Evolutionary conservation across 2,888 invertebrate species (phyloP).

Genomic region (Nasonia oneida): DNA sequence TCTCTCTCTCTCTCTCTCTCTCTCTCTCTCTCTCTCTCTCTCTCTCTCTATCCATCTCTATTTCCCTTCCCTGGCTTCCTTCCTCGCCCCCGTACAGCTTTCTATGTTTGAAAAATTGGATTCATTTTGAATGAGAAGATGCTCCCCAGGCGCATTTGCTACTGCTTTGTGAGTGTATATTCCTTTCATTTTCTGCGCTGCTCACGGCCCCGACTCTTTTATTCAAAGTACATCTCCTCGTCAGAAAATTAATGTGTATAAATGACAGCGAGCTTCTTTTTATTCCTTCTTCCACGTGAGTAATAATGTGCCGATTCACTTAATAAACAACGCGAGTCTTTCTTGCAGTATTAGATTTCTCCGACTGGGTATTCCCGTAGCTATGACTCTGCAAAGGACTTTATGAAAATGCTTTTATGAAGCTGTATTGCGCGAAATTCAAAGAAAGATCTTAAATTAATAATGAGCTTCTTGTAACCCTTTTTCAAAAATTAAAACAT

Average conservation of each 20-base stretch:
- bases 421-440: too few relatives aligned
- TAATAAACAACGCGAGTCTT: neutral
- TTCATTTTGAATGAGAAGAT: conserved; percentile 32
- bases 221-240: conserved; percentile 13
- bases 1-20: conserved; percentile 39
- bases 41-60: conserved; percentile 31
- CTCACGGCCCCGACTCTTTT: conserved; percentile 6
- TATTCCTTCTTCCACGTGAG: neutral
- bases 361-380: neutral
- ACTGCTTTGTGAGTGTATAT: conserved; percentile 18
- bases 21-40: conserved; percentile 42
- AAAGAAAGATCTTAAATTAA: too few relatives aligned
- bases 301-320: neutral
- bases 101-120: conserved; percentile 29
- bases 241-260: conserved; percentile 13
- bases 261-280: conserved; percentile 6
- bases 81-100: neutral
- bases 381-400: neutral
- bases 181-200: conserved; percentile 14
- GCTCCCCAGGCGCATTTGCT: conserved; percentile 11
- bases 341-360: neutral
- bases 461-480: too few relatives aligned
- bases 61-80: neutral
- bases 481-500: too few relatives aligned
- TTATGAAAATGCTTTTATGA: neutral